These are phyloP conservation scores for Cynaeus angustus DNA, from an alignment of 2,888 invertebrate genomes.

Conservation along the genomic window DNA sequence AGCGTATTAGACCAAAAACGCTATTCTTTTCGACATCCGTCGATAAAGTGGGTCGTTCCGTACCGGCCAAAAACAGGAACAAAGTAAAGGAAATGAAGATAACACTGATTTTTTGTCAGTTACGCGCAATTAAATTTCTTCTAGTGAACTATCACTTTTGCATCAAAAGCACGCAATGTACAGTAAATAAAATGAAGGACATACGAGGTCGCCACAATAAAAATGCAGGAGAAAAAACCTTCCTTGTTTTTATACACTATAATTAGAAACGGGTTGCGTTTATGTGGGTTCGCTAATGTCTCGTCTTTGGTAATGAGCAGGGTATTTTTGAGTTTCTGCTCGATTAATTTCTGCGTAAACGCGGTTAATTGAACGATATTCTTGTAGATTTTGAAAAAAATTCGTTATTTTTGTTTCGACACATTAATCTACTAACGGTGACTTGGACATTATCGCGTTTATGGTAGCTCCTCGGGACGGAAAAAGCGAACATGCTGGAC, in stretches of 20 bases:
- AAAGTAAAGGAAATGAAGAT: slow-evolving; percentile 29
- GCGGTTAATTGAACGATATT: neutral
- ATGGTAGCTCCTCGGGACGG: slow-evolving; percentile 10
- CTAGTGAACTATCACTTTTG: slow-evolving; percentile 51
- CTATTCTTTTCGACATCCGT: neutral
- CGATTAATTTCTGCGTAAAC: slow-evolving; percentile 14
- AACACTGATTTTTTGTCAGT: slow-evolving; percentile 20
- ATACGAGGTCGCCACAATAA: slow-evolving; percentile 53
- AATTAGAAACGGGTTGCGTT: slow-evolving; percentile 40
- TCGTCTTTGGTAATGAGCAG: slow-evolving; percentile 15
- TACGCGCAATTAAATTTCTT: slow-evolving; percentile 48
- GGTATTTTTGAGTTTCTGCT: slow-evolving; percentile 21
- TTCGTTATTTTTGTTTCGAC: neutral
- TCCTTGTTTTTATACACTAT: slow-evolving; percentile 34
- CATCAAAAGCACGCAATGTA: slow-evolving; percentile 56
- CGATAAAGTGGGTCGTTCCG: slow-evolving; percentile 5
- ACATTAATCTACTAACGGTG: slow-evolving; percentile 17
- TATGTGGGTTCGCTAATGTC: slow-evolving; percentile 38
- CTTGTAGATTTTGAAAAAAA: neutral
- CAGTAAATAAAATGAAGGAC: slow-evolving; percentile 53
- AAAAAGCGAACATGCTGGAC: slow-evolving; percentile 2
- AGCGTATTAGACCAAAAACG: slow-evolving; percentile 10
- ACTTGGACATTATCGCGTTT: slow-evolving; percentile 3
- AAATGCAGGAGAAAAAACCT: slow-evolving; percentile 47
- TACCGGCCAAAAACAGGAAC: slow-evolving; percentile 6